Base-by-base conservation (phyloP, 2,113 vertebrate genomes). In the Bolborhynchus lineola region DNA sequence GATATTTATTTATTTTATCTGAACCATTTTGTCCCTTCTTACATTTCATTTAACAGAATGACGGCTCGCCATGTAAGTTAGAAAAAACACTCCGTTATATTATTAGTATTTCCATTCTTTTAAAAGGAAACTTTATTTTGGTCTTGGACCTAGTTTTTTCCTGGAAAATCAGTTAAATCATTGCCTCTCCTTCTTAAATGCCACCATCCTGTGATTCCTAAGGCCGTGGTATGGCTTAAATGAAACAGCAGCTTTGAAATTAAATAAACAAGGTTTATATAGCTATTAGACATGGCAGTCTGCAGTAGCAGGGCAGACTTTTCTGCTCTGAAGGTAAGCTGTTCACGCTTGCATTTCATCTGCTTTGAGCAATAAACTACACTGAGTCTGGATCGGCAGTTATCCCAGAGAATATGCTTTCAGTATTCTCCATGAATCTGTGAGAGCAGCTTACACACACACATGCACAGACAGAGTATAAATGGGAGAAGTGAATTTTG, bases 231-330 rank as follows among this genome's bases (percentile, higher is more conserved):
- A 77, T 1, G 4, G 83, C 86, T 96, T 93, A 94, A 87, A 75
- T 46, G 76, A 95, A 96, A 53, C 44, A 74, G 47, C 75, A 55
- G 94, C 91, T 95, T 81, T 86, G 94, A 97, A 97, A 97, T 96
- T 35, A 93, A 93, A 74, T 81, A 96, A 94, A 65, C 33, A 74
- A 63, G 49, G 37, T 94, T 96, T 91, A 35, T 95, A 20, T 78
- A 81, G 92, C 72, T 92, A 92, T 83, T 86, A 96, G 80, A 86
- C 65, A 41, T 91, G 85, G 75, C 11, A 64, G 55, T 71, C 67
- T 92, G 71, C 74, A 88, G 49, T 72, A 72, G 46, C 93, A 90
- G 88, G 86, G 47, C 44, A 88, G 60, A 52, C 75, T 95, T 94
- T 80, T 84, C 92, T 93, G 91, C 55, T 86, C 53, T 82, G 52